Evolutionary conservation across 2,797 vertebrate genomes (phyloP).

Genomic region (Podarcis siculus): DNA sequence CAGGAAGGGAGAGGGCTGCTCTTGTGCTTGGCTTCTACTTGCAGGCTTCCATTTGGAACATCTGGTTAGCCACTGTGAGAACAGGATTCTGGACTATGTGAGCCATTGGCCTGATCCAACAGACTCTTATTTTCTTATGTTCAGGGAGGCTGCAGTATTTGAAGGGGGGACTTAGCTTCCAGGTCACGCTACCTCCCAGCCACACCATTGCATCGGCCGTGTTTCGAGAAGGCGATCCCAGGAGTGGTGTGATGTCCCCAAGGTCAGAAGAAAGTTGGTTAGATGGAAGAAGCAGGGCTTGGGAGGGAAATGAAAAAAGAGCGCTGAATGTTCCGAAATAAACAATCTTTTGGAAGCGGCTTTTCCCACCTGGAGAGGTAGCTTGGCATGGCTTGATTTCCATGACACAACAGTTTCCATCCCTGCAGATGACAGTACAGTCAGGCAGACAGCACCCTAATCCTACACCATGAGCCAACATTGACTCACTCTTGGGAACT

Average conservation of each 20-base stretch:
- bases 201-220: background rate
- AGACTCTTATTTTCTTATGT: too few species aligned
- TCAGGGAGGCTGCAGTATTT: background rate
- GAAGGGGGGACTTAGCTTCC: background rate
- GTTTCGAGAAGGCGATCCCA: too few species aligned
- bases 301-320: background rate
- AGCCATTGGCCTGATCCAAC: too few species aligned
- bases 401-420: rapidly evolving
- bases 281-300: background rate
- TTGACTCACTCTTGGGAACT: background rate
- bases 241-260: background rate
- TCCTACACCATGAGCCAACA: too few species aligned
- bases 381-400: rapidly evolving
- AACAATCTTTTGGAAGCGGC: rapidly evolving
- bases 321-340: background rate
- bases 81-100: too few species aligned
- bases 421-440: background rate
- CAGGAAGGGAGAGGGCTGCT: too few species aligned
- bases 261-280: background rate
- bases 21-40: too few species aligned
- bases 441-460: too few species aligned
- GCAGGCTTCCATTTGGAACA: too few species aligned
- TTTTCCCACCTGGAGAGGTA: background rate
- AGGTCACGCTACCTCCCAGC: background rate
- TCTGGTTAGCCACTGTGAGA: too few species aligned